These are phyloP conservation scores for Malacoraja senta DNA, from an alignment of 2,797 vertebrate genomes.

Conservation along the genomic window DNA sequence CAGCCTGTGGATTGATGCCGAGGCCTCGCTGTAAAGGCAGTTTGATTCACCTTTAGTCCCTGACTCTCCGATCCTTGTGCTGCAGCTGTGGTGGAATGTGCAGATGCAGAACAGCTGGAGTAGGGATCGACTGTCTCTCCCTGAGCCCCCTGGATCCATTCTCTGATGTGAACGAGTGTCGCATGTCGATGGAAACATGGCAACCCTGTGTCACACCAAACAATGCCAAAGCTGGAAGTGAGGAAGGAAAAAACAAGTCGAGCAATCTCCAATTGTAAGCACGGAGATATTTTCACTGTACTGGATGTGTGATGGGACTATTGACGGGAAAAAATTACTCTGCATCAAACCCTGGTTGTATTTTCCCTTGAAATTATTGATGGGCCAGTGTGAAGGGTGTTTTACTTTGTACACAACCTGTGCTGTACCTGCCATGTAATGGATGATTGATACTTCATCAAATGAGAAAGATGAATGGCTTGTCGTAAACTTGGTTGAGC, in stretches of 20 bases:
- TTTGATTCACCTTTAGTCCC: not conserved
- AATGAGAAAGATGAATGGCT: not conserved
- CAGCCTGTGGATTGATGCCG: not conserved
- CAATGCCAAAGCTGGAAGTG: not conserved
- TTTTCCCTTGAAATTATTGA: not conserved
- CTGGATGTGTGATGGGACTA: too few relatives aligned
- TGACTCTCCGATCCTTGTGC: conserved; percentile 5
- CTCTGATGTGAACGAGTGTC: not conserved
- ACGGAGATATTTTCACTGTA: not conserved
- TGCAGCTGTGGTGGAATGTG: conserved; percentile 61
- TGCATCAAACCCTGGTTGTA: not conserved
- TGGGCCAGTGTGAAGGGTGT: not conserved
- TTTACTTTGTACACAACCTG: not conserved
- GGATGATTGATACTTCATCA: too few relatives aligned
- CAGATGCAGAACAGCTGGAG: conserved; percentile 54
- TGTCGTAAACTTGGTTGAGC: too few relatives aligned
- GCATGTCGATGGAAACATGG: not conserved
- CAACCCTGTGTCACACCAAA: not conserved
- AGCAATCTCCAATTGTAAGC: not conserved
- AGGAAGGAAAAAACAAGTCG: not conserved
- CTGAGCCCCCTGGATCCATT: not conserved
- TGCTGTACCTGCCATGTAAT: not conserved
- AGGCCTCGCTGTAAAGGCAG: not conserved
- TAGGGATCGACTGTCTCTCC: not conserved
- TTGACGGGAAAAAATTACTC: too few relatives aligned